These are phyloP conservation scores for Oreochromis aureus DNA, from an alignment of 2,113 vertebrate species.

Conservation along the genomic window DNA sequence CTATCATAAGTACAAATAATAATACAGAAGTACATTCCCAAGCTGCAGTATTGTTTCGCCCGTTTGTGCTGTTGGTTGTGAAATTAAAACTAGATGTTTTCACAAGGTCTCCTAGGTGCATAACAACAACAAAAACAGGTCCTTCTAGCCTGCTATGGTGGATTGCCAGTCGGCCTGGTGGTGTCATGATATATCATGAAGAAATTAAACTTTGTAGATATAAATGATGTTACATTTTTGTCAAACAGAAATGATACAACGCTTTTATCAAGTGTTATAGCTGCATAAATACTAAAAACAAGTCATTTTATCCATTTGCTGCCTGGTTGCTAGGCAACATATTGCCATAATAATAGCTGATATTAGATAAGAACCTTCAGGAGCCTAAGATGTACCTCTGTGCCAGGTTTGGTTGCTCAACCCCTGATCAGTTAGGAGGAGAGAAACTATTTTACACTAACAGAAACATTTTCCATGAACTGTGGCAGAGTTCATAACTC, in stretches of 20 bases:
- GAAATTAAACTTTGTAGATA: background rate
- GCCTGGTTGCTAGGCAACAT: background rate
- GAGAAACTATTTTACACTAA: background rate
- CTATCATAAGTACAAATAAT: background rate
- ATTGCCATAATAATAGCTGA: background rate
- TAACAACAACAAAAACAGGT: background rate
- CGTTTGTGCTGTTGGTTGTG: background rate
- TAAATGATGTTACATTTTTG: background rate
- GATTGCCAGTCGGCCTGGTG: background rate
- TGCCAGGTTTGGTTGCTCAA: background rate
- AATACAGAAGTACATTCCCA: background rate
- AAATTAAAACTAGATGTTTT: background rate
- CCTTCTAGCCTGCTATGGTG: background rate
- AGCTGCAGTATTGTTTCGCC: background rate
- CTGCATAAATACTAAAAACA: background rate
- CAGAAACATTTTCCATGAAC: background rate
- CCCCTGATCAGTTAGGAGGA: background rate
- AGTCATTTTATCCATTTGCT: background rate
- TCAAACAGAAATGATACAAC: background rate
- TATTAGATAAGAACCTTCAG: background rate
- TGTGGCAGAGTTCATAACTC: background rate
- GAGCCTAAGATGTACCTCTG: background rate
- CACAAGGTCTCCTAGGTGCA: background rate
- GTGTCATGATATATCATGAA: background rate
- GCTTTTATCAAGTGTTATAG: background rate